phyloP scores from a whole-genome alignment of 2,113 vertebrate species.

The Tretioscincus oriximinensis region DNA sequence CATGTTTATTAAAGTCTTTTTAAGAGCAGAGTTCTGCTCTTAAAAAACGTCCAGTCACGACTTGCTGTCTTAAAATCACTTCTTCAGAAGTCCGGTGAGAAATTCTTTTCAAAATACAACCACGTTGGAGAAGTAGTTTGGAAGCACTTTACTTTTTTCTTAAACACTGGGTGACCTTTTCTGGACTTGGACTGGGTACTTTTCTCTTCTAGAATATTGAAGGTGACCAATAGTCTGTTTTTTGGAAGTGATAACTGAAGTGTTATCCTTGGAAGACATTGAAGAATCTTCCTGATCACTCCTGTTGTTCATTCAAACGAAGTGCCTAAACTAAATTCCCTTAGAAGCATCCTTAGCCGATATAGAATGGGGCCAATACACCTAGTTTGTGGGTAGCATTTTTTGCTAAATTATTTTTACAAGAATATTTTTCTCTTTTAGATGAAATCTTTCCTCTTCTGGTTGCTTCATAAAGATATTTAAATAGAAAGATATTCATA shows the following conservation, averaged over 20 bases:
- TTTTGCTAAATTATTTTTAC: not conserved
- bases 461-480: not conserved
- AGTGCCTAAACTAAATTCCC: not conserved
- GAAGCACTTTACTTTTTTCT: constrained; percentile 39
- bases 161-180: constrained; percentile 31
- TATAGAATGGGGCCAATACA: not conserved
- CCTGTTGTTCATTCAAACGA: not conserved
- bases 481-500: not conserved
- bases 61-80: not conserved
- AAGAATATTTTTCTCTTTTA: not conserved
- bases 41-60: not conserved
- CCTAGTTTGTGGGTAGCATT: not conserved
- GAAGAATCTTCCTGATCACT: not conserved
- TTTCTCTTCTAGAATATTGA: not conserved
- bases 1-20: not conserved
- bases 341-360: not conserved
- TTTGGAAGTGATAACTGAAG: not conserved
- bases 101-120: not conserved
- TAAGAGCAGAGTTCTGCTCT: not conserved
- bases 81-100: not conserved
- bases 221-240: not conserved
- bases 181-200: constrained; percentile 46
- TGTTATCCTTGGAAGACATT: not conserved
- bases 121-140: not conserved
- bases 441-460: not conserved